Evolutionary conservation across 2,113 vertebrate genomes (phyloP), one percentile per base, ranked within the genome.

Genomic region (Alouatta palliata): DNA sequence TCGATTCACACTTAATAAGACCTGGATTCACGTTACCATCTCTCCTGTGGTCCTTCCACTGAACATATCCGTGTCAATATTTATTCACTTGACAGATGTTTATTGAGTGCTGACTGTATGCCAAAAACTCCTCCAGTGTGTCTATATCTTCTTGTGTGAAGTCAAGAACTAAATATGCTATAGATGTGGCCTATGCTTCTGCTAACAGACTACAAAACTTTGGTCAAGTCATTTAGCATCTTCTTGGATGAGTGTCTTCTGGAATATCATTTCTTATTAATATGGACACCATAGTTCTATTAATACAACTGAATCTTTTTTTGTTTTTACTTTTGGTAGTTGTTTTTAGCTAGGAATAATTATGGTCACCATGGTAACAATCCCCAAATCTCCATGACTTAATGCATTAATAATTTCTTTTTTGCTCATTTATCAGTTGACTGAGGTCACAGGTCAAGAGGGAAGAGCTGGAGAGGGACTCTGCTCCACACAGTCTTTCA

Each of bases 61-160:
- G 66, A 76, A 79, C n/a, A 6, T 27, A 76, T 35, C 43, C 19
- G 83, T n/a, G 58, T 77, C 35, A 45, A 81, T 66, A 58, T 82
- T 71, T 84, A 94, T 43, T 94, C 45, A 89, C 81, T 89, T 86
- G 21, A 91, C 27, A 87, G 87, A 85, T 52, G 85, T 84, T 87
- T 71, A 49, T 6, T 54, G 47, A 90, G 54, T 87, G 23, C 40
- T 7, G 54, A 75, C 23, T 85, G 0, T 49, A 47, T 76, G 71
- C 37, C 73, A 86, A 79, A 45, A 89, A 90, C 49, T 86, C 23
- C 10, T 23, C 21, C n/a, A 58, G 25, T 23, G 13, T 56, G 32
- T n/a, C 21, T 25, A 25, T 30, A 4, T 94, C 11, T 80, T 93
- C 43, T 70, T 13, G 5, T 16, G 8, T 71, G 58, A 82, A 71